Base-by-base conservation (phyloP, 2,888 invertebrate species). In the Mesochorus sp. region DNA sequence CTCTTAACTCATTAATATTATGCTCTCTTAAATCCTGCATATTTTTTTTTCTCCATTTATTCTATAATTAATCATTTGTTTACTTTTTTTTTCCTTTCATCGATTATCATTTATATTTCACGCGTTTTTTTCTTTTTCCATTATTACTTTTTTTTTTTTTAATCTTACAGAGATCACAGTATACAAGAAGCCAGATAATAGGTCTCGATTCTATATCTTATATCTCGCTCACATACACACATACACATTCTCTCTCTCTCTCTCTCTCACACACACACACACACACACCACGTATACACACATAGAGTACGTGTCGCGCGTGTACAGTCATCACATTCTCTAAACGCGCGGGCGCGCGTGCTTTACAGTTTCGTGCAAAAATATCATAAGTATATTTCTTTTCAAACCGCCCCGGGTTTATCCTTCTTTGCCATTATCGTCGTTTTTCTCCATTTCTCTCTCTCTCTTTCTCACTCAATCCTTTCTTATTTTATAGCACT, bases 131-230 rank as follows among this genome's bases (percentile, higher is more conserved):
- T 82, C 84, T 80, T 81, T 76, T 83, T 79, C 70, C n/a, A n/a
- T n/a, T n/a, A n/a, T n/a, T n/a, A n/a, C n/a, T 78, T 82, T 80
- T 80, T 84, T 82, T 83, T 84, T 80, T 82, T 80, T 85, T 83
- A 81, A 89, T 85, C 87, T 87, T 89, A 90, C 85, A 88, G 90
- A 91, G 90, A 91, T 90, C 91, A 91, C 91, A 90, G 91, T 90
- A 89, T 88, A 91, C 88, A 90, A 88, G 88, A 89, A 91, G 90
- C 90, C 89, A 89, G 88, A 90, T 90, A 88, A 68, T 85, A 88
- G 86, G 85, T 88, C 85, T 86, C 86, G 81, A 85, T 87, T 85
- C 83, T 86, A 84, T 85, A n/a, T n/a, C n/a, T n/a, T 84, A 80
- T 84, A 85, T 80, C 59, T 84, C 84, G 82, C 83, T 85, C 80